phyloP scores from a whole-genome alignment of 2,888 invertebrate species.

The Cloeon dipterum region DNA sequence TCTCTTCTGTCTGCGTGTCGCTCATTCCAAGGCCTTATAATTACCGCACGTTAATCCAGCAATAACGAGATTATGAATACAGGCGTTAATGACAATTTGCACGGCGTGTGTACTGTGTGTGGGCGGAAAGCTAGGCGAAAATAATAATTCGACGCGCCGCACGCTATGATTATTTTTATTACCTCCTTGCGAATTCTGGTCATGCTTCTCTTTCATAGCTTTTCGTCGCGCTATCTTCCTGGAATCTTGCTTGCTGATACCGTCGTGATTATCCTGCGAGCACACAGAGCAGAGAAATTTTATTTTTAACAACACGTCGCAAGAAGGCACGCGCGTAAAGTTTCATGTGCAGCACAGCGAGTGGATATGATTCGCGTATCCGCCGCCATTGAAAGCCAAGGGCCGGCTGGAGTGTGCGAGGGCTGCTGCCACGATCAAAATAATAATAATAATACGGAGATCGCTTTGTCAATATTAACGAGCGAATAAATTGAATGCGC shows the following conservation, averaged over 20 bases:
- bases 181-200: not conserved
- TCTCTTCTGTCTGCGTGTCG: no score
- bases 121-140: no score
- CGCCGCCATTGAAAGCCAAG: not conserved
- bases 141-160: no score
- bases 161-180: slow-evolving; percentile 5
- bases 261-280: slow-evolving; percentile 9
- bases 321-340: not conserved
- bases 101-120: slow-evolving; percentile 5
- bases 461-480: no score
- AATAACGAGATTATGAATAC: no score
- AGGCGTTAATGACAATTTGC: slow-evolving; percentile 10
- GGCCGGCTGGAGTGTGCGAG: not conserved
- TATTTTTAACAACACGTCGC: not conserved
- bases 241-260: slow-evolving; percentile 10
- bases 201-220: slow-evolving; percentile 10
- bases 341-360: not conserved
- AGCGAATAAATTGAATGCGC: no score
- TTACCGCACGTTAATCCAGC: no score
- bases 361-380: not conserved
- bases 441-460: no score
- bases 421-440: not conserved
- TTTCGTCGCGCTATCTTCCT: slow-evolving; percentile 10
- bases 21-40: no score
- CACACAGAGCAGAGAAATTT: not conserved